These are phyloP conservation scores for Orthosia incerta DNA, from an alignment of 2,888 invertebrate genomes.

Conservation along the genomic window DNA sequence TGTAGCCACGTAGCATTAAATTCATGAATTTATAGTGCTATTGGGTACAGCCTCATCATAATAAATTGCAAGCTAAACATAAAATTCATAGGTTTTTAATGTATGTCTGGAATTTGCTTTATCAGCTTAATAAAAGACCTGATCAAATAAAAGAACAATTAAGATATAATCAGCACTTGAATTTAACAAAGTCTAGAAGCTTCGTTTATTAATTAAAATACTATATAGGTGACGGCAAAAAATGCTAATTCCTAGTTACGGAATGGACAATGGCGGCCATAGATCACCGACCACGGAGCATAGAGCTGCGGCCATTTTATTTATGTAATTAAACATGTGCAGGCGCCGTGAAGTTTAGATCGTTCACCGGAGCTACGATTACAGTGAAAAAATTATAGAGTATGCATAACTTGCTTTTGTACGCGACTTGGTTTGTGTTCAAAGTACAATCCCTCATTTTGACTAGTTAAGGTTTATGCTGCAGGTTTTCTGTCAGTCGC, in stretches of 20 bases:
- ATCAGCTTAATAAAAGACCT: background rate
- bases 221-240: conserved; percentile 61
- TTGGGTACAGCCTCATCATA: background rate
- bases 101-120: background rate
- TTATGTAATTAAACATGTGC: conserved; percentile 82
- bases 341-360: conserved; percentile 80
- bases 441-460: background rate
- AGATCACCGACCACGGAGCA: conserved; percentile 72
- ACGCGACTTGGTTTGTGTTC: conserved; percentile 6
- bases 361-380: conserved; percentile 71
- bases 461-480: too few relatives aligned
- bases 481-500: background rate
- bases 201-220: conserved; percentile 64
- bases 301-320: conserved; percentile 63
- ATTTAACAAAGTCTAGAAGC: conserved; percentile 25
- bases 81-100: too few relatives aligned
- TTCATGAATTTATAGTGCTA: background rate
- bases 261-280: conserved; percentile 73
- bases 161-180: conserved; percentile 34
- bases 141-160: conserved; percentile 21
- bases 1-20: background rate
- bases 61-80: too few relatives aligned
- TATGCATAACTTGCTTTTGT: conserved; percentile 44
- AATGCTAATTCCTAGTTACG: conserved; percentile 67
- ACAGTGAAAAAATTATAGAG: conserved; percentile 49